Percentiles rank a stretch among this genome's conserved stretches.
Evolutionary conservation across 2,888 invertebrate species (phyloP).

Genomic region (Pandemis corylana): DNA sequence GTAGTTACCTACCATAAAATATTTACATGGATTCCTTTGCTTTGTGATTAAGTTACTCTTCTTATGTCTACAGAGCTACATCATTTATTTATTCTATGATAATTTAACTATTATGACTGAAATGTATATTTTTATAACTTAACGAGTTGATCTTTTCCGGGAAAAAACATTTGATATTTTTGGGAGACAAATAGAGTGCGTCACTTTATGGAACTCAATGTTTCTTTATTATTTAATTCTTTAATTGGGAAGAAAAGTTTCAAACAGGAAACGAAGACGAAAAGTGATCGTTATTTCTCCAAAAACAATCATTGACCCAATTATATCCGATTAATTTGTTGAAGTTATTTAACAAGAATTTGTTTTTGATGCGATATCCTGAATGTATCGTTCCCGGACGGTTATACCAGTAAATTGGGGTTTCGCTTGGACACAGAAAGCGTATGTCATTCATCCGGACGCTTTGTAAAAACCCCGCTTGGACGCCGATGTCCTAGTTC

Average conservation of each 20-base stretch:
- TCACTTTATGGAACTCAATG: not conserved
- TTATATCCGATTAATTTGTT: not conserved
- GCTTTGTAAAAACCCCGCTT: too few species aligned
- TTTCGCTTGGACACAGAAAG: too few species aligned
- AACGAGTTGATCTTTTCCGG: not conserved
- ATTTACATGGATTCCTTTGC: too few species aligned
- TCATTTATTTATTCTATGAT: too few species aligned
- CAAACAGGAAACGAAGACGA: not conserved
- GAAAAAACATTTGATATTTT: not conserved
- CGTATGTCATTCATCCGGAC: too few species aligned
- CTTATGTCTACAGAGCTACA: too few species aligned
- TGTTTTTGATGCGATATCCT: not conserved
- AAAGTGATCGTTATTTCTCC: not conserved
- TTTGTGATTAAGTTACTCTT: not conserved
- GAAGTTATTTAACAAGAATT: not conserved
- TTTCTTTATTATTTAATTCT: not conserved
- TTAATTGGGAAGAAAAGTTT: not conserved
- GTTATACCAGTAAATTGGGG: too few species aligned
- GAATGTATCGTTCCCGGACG: too few species aligned
- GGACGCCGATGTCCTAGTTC: too few species aligned
- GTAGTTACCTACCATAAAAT: too few species aligned
- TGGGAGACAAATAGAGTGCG: not conserved
- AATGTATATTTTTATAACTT: not conserved
- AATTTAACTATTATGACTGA: not conserved
- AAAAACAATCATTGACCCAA: not conserved